Base-by-base conservation (phyloP, 2,797 vertebrate genomes). In the Iguana delicatissima region DNA sequence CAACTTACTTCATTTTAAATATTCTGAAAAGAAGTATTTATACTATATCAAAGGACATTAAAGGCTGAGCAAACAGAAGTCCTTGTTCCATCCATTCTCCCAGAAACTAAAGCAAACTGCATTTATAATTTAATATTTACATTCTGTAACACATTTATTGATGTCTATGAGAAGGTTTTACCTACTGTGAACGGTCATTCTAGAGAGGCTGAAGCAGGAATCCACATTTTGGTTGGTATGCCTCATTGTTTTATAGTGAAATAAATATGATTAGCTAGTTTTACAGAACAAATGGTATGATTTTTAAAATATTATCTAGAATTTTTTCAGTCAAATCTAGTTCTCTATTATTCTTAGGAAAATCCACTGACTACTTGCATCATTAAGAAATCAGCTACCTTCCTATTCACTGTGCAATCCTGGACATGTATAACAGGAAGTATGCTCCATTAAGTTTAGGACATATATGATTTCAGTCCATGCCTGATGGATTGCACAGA, bases 1-100 rank as follows among this genome's bases (percentile, higher is more conserved):
- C 93, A 91, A 93, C 94, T 92, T 86, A 90, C 94, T 64, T 64
- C 26, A 95, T 94, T 89, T 94, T 91, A 89, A 69, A 92, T 52
- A 46, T 73, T 82, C 26, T 72, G 20, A 38, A 55, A 88, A 38
- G 29, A 80, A 67, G 26, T 46, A 29, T 50, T 67, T 80, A 35
- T 67, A 67, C 24, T 87, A 62, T 77, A 14, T 64, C 74, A 64
- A 46, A 62, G 50, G 22, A 42, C n/a, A 87, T 90, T 93, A 67
- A 22, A 92, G 20, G 14, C 89, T 38, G 5, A 93, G 86, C 81
- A 84, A 93, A 93, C 90, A 85, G 46, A 69, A 69, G 64, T 12
- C 64, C 64, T 69, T 69, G 9, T 29, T 42, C 52, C 35, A n/a
- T 12, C 32, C 55, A 55, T 69, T 38, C 8, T 4, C 32, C 64